phyloP scores from a whole-genome alignment of 92 coral and sea anemone species.

The Siderastrea siderea region DNA sequence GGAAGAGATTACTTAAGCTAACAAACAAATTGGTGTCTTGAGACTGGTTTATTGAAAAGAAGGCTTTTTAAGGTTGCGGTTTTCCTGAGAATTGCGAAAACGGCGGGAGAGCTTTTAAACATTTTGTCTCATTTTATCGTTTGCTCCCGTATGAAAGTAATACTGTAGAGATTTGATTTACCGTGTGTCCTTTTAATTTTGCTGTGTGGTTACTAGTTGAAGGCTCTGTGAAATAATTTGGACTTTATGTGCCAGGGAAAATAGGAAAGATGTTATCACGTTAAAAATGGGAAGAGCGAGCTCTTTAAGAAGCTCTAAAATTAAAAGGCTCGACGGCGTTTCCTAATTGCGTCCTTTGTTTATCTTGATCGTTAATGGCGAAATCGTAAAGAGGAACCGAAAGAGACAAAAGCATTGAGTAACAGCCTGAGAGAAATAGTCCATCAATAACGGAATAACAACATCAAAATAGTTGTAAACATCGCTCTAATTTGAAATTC shows the following conservation, averaged over 20 bases:
- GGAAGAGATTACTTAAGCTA: slow-evolving; percentile 16
- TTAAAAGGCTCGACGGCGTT: not conserved
- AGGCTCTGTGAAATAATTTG: not conserved
- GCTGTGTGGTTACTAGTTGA: not conserved
- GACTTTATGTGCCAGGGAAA: not conserved
- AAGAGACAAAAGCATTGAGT: slow-evolving; percentile 31
- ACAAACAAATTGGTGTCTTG: slow-evolving; percentile 11
- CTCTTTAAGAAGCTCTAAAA: not conserved
- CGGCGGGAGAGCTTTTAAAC: slow-evolving; percentile 7
- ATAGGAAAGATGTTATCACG: slow-evolving; percentile 2
- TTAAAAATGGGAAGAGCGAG: not conserved
- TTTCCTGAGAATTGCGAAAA: slow-evolving; percentile 11
- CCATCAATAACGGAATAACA: slow-evolving; percentile 25
- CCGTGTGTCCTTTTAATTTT: not conserved
- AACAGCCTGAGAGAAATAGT: slow-evolving; percentile 31
- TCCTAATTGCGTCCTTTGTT: slow-evolving; percentile 26
- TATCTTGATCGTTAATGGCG: slow-evolving; percentile 31
- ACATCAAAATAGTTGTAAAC: slow-evolving; percentile 11
- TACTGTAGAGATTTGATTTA: not conserved
- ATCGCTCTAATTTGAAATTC: slow-evolving; percentile 34
- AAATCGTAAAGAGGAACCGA: slow-evolving; percentile 43
- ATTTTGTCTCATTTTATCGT: not conserved
- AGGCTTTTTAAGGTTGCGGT: not conserved
- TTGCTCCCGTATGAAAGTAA: not conserved
- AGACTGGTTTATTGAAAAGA: slow-evolving; percentile 3